These are phyloP conservation scores for Pyrocephalus nanus DNA, from an alignment of 2,797 vertebrate genomes.

Conservation along the genomic window DNA sequence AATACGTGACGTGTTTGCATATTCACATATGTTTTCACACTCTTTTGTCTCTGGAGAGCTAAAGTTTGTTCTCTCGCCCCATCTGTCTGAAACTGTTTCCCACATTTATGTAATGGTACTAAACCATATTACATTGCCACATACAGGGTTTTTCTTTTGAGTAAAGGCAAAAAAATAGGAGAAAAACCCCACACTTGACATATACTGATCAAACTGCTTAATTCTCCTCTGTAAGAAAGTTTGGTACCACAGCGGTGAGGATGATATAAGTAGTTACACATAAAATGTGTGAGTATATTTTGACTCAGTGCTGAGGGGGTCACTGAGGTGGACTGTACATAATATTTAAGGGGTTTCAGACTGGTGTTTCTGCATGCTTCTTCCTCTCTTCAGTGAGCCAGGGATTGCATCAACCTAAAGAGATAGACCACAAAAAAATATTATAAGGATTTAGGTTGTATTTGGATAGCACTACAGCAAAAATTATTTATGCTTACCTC, in stretches of 20 bases:
- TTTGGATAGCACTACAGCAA: neutral
- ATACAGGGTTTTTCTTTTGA: neutral
- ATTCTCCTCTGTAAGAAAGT: neutral
- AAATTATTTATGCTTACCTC: neutral
- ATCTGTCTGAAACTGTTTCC: neutral
- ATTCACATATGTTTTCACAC: neutral
- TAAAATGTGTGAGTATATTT: neutral
- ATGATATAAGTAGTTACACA: neutral
- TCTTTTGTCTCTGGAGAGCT: neutral
- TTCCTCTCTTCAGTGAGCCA: neutral
- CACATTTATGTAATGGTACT: neutral
- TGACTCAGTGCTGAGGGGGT: neutral
- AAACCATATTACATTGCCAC: neutral
- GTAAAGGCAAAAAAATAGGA: neutral
- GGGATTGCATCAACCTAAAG: neutral
- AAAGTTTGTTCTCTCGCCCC: fast-evolving
- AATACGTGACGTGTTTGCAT: neutral
- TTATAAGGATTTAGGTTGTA: neutral
- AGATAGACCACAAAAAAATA: neutral
- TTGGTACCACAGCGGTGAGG: neutral
- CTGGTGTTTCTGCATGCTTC: neutral
- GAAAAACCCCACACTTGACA: neutral
- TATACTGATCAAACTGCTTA: neutral
- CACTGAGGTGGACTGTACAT: neutral
- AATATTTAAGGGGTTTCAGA: neutral